These are phyloP conservation scores for Criorhina ranunculi DNA, from an alignment of 2,888 invertebrate genomes.

Conservation along the genomic window DNA sequence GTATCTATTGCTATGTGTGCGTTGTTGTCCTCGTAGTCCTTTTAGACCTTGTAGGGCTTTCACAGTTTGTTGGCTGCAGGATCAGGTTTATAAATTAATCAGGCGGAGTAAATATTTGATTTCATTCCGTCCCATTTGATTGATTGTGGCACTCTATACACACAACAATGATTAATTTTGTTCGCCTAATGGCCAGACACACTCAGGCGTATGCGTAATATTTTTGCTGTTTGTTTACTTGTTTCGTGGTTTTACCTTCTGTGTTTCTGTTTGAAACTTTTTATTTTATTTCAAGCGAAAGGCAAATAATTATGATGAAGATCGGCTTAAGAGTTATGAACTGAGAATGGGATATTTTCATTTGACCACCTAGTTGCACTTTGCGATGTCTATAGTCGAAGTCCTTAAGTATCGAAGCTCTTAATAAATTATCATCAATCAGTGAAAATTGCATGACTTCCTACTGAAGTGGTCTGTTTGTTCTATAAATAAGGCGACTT, in stretches of 20 bases:
- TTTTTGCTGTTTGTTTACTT: constrained; percentile 36
- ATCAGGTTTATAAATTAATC: constrained; percentile 75
- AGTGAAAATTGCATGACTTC: too few species aligned
- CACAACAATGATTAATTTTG: constrained; percentile 67
- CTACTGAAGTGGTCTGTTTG: too few species aligned
- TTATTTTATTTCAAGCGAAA: constrained; percentile 3
- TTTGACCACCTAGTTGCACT: too few species aligned
- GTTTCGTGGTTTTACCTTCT: constrained; percentile 13
- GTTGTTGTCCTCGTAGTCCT: background rate
- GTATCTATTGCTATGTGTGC: background rate
- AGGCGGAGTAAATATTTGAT: constrained; percentile 74
- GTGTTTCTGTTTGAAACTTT: background rate
- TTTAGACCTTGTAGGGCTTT: constrained; percentile 34
- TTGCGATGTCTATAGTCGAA: too few species aligned
- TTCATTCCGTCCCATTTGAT: constrained; percentile 72
- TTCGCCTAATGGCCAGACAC: constrained; percentile 55
- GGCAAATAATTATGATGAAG: background rate
- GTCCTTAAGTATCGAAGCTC: too few species aligned
- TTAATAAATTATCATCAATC: too few species aligned
- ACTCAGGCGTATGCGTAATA: constrained; percentile 60
- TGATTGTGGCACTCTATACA: constrained; percentile 66
- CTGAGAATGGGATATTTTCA: too few species aligned
- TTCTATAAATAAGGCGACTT: too few species aligned
- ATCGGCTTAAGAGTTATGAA: too few species aligned
- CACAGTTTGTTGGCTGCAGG: constrained; percentile 67